These are phyloP conservation scores for Etheostoma nigrum DNA, from an alignment of 2,797 vertebrate genomes.

Conservation along the genomic window DNA sequence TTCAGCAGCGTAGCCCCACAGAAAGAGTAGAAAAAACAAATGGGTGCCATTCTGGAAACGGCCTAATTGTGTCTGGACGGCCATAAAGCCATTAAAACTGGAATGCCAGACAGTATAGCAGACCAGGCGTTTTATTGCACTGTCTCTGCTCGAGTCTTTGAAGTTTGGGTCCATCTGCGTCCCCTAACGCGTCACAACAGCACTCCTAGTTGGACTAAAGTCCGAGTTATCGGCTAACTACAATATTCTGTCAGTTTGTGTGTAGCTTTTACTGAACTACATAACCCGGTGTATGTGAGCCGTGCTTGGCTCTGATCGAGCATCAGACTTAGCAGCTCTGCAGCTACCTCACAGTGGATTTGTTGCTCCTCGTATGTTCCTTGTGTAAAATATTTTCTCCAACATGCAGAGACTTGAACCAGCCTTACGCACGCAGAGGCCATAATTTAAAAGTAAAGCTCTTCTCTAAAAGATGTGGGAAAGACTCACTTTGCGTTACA, in stretches of 20 bases:
- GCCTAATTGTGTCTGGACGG: constrained; percentile 98
- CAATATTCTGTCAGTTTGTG: constrained; percentile 26
- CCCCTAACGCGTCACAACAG: constrained; percentile 90
- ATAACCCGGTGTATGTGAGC: constrained; percentile 18
- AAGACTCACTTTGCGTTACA: neutral
- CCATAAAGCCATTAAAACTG: constrained; percentile 97
- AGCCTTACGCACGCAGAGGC: constrained; percentile 12
- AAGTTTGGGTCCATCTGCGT: constrained; percentile 94
- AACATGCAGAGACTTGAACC: constrained; percentile 67
- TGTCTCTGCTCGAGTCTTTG: constrained; percentile 94
- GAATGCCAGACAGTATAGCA: constrained; percentile 98
- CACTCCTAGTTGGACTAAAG: constrained; percentile 55
- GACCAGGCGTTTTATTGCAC: constrained; percentile 95
- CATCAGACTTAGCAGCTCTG: constrained; percentile 12
- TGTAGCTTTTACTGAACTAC: constrained; percentile 19
- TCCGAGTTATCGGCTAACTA: constrained; percentile 42
- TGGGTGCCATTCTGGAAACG: constrained; percentile 95
- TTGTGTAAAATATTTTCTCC: constrained; percentile 45
- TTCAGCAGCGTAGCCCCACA: constrained; percentile 84
- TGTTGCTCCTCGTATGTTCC: constrained; percentile 24
- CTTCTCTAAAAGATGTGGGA: neutral
- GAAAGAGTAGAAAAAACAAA: constrained; percentile 91
- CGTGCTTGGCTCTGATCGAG: constrained; percentile 2
- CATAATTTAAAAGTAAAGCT: constrained; percentile 29
- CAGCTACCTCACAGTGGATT: constrained; percentile 5